These are phyloP conservation scores for Rhinoderma darwinii DNA, from an alignment of 2,113 vertebrate genomes.

Conservation along the genomic window DNA sequence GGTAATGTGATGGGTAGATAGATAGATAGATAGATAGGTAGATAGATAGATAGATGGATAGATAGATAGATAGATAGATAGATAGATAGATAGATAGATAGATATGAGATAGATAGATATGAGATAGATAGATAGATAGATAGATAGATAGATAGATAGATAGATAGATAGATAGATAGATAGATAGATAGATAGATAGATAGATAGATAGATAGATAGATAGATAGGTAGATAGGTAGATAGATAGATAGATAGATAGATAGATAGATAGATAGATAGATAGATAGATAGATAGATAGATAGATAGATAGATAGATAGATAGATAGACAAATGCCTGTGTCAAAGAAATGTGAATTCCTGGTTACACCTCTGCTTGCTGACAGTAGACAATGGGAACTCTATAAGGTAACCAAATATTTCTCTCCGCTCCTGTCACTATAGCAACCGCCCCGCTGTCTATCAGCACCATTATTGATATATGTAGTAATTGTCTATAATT, in stretches of 20 bases:
- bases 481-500: slow-evolving; percentile 25
- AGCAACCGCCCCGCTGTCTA: not conserved
- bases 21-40: not conserved
- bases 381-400: not conserved
- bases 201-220: not conserved
- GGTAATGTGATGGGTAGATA: not conserved
- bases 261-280: not conserved
- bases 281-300: not conserved
- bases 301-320: slow-evolving; percentile 4
- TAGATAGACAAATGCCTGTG: slow-evolving; percentile 6
- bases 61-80: not conserved
- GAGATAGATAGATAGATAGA: slow-evolving; percentile 6
- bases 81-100: not conserved
- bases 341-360: no score
- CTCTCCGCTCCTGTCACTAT: not conserved
- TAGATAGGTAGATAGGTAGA: slow-evolving; percentile 1
- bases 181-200: not conserved
- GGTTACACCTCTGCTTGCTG: not conserved
- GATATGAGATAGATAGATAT: slow-evolving; percentile 3
- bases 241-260: not conserved
- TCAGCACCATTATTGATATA: not conserved
- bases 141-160: not conserved
- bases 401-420: not conserved
- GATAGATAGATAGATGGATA: no score
- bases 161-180: not conserved